Evolutionary conservation across 2,888 invertebrate genomes (phyloP).

Genomic region (Drosophila incognita): DNA sequence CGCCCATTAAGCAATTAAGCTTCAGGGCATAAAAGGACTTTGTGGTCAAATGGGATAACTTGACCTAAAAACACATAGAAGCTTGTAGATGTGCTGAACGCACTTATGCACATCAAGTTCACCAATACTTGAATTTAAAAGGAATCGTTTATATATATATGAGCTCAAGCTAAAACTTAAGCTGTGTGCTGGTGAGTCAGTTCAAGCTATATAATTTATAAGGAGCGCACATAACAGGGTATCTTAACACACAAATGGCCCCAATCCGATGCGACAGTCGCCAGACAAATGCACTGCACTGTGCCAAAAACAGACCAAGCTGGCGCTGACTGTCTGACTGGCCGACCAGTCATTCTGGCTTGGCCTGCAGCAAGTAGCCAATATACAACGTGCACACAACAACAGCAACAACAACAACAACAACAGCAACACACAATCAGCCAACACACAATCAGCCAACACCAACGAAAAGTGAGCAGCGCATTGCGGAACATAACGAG

Average conservation of each 20-base stretch:
- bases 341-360: constrained; percentile 20
- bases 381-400: constrained; percentile 8
- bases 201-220: background rate
- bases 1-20: background rate
- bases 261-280: constrained; percentile 55
- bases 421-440: constrained; percentile 15
- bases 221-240: constrained; percentile 33
- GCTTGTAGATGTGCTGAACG: background rate
- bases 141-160: background rate
- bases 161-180: background rate
- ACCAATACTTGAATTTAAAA: background rate
- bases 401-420: constrained; percentile 23
- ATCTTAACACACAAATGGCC: constrained; percentile 57
- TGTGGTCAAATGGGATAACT: constrained; percentile 2
- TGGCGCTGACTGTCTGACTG: constrained; percentile 14
- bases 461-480: constrained; percentile 45
- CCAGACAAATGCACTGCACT: constrained; percentile 78
- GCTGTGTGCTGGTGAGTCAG: background rate
- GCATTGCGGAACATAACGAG: constrained; percentile 70
- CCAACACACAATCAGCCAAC: constrained; percentile 13
- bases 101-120: background rate
- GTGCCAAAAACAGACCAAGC: constrained; percentile 71
- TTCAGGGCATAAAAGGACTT: background rate
- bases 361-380: constrained; percentile 27
- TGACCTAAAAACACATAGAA: constrained; percentile 4